Evolutionary conservation across 2,888 invertebrate species (phyloP).

Genomic region (Morinoia aosen): DNA sequence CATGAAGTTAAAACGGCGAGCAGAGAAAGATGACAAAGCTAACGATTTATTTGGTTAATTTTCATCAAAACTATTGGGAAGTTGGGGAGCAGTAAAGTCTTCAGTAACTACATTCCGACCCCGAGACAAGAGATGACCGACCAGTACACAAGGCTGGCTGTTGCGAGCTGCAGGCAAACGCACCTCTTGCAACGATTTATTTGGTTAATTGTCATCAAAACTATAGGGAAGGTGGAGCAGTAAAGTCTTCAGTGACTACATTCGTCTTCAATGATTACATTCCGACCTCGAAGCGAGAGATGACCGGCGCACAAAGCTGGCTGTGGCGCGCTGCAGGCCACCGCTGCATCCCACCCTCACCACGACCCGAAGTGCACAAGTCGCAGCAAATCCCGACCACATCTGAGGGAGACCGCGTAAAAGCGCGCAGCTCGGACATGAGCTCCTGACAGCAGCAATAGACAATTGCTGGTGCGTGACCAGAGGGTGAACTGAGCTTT

Average conservation of each 20-base stretch:
- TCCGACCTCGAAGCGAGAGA: neutral
- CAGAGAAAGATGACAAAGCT: too few relatives aligned
- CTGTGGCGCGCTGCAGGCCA: neutral
- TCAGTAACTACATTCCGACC: neutral
- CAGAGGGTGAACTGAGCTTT: slow-evolving; percentile 22
- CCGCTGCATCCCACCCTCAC: neutral
- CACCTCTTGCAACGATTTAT: neutral
- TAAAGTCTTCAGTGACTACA: neutral
- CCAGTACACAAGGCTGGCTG: neutral
- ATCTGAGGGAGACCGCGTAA: slow-evolving; percentile 13
- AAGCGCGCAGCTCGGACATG: neutral
- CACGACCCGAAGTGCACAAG: neutral
- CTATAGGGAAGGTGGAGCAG: neutral
- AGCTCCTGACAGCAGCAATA: slow-evolving; percentile 9
- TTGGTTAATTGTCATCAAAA: too few relatives aligned
- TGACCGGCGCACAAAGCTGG: neutral
- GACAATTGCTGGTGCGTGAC: slow-evolving; percentile 38
- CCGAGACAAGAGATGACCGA: neutral
- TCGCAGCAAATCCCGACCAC: neutral
- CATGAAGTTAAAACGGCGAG: too few relatives aligned
- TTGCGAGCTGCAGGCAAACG: neutral
- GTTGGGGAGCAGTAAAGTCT: neutral
- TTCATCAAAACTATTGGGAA: too few relatives aligned
- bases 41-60: too few relatives aligned
- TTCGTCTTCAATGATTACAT: neutral